These are phyloP conservation scores for Thryonomys swinderianus DNA, from an alignment of 2,113 vertebrate genomes.

Conservation along the genomic window DNA sequence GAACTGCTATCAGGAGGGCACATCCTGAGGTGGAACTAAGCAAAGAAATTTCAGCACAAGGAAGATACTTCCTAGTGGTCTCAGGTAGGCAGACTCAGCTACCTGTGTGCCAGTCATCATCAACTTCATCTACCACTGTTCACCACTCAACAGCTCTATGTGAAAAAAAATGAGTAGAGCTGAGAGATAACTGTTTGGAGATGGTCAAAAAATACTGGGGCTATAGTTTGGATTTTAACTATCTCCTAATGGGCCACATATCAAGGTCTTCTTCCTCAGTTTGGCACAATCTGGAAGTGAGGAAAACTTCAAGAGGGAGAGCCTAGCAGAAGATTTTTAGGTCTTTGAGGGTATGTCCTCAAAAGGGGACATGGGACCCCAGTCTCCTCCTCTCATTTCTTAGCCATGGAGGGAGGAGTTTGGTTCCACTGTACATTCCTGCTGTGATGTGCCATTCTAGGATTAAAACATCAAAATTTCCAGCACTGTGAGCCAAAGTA, in stretches of 20 bases:
- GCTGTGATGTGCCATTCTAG: not conserved
- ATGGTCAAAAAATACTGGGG: not conserved
- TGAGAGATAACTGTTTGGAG: slow-evolving; percentile 13
- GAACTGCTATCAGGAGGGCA: not conserved
- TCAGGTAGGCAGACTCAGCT: not conserved
- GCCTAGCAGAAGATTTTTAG: not conserved
- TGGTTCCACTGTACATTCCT: not conserved
- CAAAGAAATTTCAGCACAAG: not conserved
- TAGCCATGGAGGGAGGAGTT: not conserved
- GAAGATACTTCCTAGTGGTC: not conserved
- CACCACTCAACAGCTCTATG: not conserved
- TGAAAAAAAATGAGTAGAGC: not conserved
- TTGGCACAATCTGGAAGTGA: not conserved
- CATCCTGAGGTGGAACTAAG: not conserved
- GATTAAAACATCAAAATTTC: not conserved
- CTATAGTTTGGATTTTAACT: not conserved
- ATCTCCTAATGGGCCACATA: not conserved
- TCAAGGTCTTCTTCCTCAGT: not conserved
- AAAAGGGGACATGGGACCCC: not conserved
- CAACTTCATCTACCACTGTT: not conserved
- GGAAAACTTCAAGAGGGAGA: not conserved
- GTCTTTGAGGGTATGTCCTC: not conserved
- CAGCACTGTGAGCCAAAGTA: not conserved
- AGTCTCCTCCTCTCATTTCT: not conserved
- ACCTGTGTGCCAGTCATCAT: not conserved